Evolutionary conservation across 2,113 vertebrate species (phyloP), one percentile per base, ranked within the genome.

Genomic region (Cynocephalus volans): DNA sequence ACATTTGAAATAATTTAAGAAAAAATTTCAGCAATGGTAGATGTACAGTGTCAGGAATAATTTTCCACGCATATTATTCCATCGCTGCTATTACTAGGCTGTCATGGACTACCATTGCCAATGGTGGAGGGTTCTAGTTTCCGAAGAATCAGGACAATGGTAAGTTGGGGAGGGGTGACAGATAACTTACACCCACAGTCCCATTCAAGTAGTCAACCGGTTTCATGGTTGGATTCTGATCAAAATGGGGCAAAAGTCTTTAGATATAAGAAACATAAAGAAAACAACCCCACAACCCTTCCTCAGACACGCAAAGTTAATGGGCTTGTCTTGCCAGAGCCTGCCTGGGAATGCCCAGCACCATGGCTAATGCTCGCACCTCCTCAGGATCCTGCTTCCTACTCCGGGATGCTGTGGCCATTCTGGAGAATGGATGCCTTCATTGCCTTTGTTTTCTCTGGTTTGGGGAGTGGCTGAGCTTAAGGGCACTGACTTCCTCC

Each of bases 401-500:
- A 8, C 19, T 56, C n/a, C 31, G 48, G 58, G 31, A 36, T 86
- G 75, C 75, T 23, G 12, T 6, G 8, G 64, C 52, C 91, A 8
- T 73, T 72, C 50, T 60, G 96, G 65, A 87, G 75, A 62, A 4
- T 1, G 62, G 62, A 84, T 14, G 60, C 79, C 64, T 36, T 31
- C 3, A 0, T 31, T 6, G 65, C 89, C 62, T 97, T 98, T 97
- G 94, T 97, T 91, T 96, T 90, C 76, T 94, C 56, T 86, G 62
- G 13, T 92, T 36, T 81, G 86, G 96, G 92, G 92, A 85, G 86
- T 95, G 87, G 95, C 92, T 45, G 69, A 70, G 18, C 80, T 84
- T 93, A n/a, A n/a, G 95, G 92, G 90, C 76, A 97, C 65, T n/a
- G 10, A 80, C 88, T 97, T 98, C 97, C 96, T 98, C 95, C 93